Base-by-base conservation (phyloP, 1,140 invertebrate genomes). In the Cydia splendana region DNA sequence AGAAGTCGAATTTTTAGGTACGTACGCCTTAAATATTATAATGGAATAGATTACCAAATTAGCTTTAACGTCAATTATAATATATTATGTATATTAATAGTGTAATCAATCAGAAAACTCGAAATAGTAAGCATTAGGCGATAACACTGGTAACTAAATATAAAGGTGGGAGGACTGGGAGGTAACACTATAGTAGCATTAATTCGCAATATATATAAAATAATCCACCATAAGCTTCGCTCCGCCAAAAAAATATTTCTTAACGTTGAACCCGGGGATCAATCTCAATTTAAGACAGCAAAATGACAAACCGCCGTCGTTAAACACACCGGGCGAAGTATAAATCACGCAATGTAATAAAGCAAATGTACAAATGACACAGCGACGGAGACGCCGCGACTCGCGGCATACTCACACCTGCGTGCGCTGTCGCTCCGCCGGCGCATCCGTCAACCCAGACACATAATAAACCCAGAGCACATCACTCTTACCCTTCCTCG, bases 211-310 rank as follows among this genome's bases (percentile, higher is more conserved):
- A 15, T 57, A 7, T 57, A 15, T 57, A 57, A 57, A 57, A 57
- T 57, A 57, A 62, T 62, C 57, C 10, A 24, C 57, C 57, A n/a
- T 62, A 62, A 62, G 57, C 20, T 24, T 18, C 15, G 30, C 67
- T 18, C n/a, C 30, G 67, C 67, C 34, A 85, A 84, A 85, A 81
- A 86, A 85, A 86, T 85, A 82, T 81, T 65, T 78, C 77, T 79
- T 80, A 81, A 81, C 83, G 80, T 78, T 82, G 80, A 83, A 81
- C 81, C 78, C 79, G 77, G 78, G 85, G 88, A 92, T 92, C 89
- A 88, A 92, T 92, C 90, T 92, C 90, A 92, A 92, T 92, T 92
- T 92, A 87, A 91, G 87, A 87, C 85, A 84, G 83, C 83, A 86
- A 89, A 90, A 91, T 89, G 89, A 89, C 89, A 89, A 86, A 87